Evolutionary conservation across 2,797 vertebrate genomes (phyloP).

Genomic region (Tympanoctomys barrerae): DNA sequence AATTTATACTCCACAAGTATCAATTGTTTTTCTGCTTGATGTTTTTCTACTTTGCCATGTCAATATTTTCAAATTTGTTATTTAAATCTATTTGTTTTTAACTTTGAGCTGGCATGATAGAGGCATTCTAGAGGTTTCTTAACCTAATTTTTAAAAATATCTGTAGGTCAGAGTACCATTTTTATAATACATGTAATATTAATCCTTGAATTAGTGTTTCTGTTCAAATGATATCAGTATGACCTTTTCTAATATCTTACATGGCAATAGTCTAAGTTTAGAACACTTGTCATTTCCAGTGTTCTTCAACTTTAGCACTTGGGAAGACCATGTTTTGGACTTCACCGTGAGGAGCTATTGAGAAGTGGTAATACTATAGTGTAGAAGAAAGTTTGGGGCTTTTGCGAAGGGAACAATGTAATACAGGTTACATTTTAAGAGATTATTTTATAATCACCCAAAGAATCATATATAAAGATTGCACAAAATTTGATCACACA

Average conservation of each 20-base stretch:
- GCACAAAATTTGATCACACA: too few relatives aligned
- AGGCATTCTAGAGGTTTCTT: not conserved
- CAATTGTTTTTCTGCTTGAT: not conserved
- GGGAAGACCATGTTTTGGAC: not conserved
- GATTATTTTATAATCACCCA: too few relatives aligned
- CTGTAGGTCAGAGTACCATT: not conserved
- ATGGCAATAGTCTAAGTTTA: not conserved
- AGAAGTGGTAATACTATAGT: not conserved
- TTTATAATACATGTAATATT: not conserved
- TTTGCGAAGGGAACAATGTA: too few relatives aligned
- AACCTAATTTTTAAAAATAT: conserved; percentile 3
- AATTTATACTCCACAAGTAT: not conserved
- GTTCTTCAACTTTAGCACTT: not conserved
- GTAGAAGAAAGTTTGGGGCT: not conserved
- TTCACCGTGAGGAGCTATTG: not conserved
- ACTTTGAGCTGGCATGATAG: conserved; percentile 31
- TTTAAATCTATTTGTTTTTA: not conserved
- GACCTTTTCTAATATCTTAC: not conserved
- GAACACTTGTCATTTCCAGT: not conserved
- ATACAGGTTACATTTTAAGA: too few relatives aligned
- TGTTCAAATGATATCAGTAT: not conserved
- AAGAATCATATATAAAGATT: too few relatives aligned
- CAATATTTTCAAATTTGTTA: conserved; percentile 24
- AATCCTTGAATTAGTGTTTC: not conserved
- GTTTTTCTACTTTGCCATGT: not conserved